Evolutionary conservation across 2,113 vertebrate genomes (phyloP), one percentile per base, ranked within the genome.

Genomic region (Megalops atlanticus): DNA sequence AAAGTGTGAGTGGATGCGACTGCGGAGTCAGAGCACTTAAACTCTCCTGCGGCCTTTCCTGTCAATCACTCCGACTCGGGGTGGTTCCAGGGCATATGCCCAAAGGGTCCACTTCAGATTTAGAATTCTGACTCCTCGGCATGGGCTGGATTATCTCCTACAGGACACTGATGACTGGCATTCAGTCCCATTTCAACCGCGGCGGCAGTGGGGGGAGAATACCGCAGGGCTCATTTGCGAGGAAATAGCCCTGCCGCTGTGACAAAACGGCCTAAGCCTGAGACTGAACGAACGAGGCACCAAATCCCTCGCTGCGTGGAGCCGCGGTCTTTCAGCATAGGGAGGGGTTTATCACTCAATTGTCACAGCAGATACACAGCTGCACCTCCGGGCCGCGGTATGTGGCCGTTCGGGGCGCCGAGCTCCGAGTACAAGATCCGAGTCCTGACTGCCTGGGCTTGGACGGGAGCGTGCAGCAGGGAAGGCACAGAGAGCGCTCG

Each of bases 401-500:
- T 2, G 54, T 24, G 58, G 58, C n/a, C 21, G n/a, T 64, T 24
- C 31, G 58, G 11, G n/a, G 0, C 52, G 43, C 7, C 14, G 52
- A 8, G 16, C 18, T 58, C 52, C 21, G n/a, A 4, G 2, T 21
- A 6, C 49, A 4, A 21, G 49, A 11, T 5, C 4, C 7, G n/a
- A 31, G 58, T 8, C 4, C n/a, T 31, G 58, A 31, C 36, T 39
- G 18, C 40, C 4, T n/a, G n/a, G 14, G 68, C 43, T 10, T 36
- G 52, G 7, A 39, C 5, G 16, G 73, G 54, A 64, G 31, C 49
- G 54, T 76, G 54, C 74, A 21, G 47, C 47, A 24, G 41, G 52
- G 49, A 54, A 58, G n/a, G n/a, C 49, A 52, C 31, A 33, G 16
- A 21, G 16, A 52, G 21, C 81, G 70, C 79, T 81, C 71, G n/a